A percentile compares a stretch with the other conserved stretches of the same genome.
phyloP scores from a whole-genome alignment of 2,797 vertebrate species.

The Nasua narica region DNA sequence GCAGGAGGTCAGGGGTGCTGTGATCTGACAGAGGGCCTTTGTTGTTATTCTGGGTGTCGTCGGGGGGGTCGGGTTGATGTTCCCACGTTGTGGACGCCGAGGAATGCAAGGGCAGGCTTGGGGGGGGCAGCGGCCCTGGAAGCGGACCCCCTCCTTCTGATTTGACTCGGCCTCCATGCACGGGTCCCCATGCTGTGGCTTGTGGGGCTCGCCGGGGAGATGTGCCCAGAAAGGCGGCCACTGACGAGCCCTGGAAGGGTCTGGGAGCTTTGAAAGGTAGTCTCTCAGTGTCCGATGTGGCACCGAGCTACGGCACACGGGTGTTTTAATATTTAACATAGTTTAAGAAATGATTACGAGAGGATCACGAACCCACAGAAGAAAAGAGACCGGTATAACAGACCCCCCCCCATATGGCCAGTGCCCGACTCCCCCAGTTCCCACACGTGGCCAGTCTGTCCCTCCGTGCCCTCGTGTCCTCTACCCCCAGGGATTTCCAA shows the following conservation, averaged over 20 bases:
- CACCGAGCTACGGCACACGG: fast-evolving
- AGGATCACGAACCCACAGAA: fast-evolving
- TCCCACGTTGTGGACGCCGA: fast-evolving
- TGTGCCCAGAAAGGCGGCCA: neutral
- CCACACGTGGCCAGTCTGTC: fast-evolving
- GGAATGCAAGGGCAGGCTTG: neutral
- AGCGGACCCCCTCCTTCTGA: neutral
- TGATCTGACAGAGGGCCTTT: neutral
- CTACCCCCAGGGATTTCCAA: neutral
- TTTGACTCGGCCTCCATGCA: neutral
- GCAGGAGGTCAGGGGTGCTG: neutral
- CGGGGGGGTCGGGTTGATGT: neutral
- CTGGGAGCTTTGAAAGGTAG: neutral
- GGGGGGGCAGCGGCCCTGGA: neutral
- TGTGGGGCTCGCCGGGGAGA: fast-evolving
- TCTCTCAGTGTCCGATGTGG: neutral
- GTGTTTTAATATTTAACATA: neutral
- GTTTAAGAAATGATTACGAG: neutral
- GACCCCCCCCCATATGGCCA: neutral
- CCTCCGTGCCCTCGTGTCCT: neutral
- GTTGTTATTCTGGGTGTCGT: neutral
- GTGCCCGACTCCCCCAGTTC: neutral
- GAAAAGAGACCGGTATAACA: neutral
- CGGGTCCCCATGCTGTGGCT: neutral
- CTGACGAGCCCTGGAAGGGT: fast-evolving